Conservation (phyloP, 1,140 invertebrate species). For the Muscidifurax raptorellus region DNA sequence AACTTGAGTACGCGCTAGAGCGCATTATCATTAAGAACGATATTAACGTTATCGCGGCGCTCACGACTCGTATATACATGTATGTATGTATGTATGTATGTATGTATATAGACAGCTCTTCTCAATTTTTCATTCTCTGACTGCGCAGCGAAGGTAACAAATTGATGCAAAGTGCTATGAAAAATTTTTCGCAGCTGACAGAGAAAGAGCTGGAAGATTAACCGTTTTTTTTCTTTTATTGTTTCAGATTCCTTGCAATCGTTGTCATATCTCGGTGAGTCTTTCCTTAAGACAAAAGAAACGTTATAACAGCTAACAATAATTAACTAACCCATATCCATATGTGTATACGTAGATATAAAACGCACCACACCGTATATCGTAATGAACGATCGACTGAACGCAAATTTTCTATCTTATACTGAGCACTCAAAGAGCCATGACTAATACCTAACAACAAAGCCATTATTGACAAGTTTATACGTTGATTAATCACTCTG, state of each 20-base stretch:
- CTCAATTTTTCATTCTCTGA: not conserved
- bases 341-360: not conserved
- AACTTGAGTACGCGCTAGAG: not conserved
- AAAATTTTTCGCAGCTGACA: not conserved
- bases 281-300: conserved; percentile 47
- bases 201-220: conserved; percentile 20
- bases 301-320: conserved; percentile 2
- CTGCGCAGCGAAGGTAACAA: not conserved
- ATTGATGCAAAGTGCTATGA: not conserved
- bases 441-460: conserved; percentile 21
- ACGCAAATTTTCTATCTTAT: not conserved
- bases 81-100: not conserved
- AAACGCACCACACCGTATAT: not conserved
- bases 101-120: not conserved
- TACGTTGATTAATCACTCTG: not conserved
- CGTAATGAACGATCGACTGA: no score
- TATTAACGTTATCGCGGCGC: not conserved
- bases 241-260: conserved; percentile 74
- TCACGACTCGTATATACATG: not conserved
- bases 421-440: not conserved
- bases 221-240: conserved; percentile 61
- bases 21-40: not conserved
- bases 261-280: conserved; percentile 73
- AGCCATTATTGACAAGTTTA: not conserved
- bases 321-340: conserved; percentile 28